Evolutionary conservation across 2,113 vertebrate species (phyloP).

Genomic region (Amazona vittata): DNA sequence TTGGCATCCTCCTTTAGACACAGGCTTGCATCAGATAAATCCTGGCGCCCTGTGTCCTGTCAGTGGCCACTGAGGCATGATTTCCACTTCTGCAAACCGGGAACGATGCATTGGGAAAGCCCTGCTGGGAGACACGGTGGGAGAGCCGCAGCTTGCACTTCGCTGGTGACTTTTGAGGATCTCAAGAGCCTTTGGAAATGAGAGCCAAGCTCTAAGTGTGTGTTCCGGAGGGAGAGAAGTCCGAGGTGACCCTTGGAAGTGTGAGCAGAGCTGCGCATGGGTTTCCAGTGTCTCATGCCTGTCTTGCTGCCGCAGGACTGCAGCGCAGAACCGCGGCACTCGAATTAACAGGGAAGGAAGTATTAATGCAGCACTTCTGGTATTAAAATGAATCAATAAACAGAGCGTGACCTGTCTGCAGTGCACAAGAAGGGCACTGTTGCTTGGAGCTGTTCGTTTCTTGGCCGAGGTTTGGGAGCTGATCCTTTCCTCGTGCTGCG

Average conservation of each 20-base stretch:
- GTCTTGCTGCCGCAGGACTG: background rate
- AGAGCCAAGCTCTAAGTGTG: background rate
- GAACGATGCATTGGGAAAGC: background rate
- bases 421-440: background rate
- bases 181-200: background rate
- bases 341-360: background rate
- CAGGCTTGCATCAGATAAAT: background rate
- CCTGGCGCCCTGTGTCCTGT: background rate
- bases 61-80: background rate
- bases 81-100: background rate
- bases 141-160: fast-evolving
- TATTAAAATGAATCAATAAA: background rate
- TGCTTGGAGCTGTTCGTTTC: background rate
- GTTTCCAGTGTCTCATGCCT: background rate
- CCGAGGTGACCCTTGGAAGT: background rate
- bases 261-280: background rate
- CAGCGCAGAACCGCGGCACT: background rate
- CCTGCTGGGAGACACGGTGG: background rate
- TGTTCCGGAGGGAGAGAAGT: background rate
- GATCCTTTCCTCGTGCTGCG: background rate
- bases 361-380: background rate
- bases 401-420: background rate
- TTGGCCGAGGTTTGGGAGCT: background rate
- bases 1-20: background rate
- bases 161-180: background rate